Base-by-base conservation (phyloP, 2,888 invertebrate species). In the Heliconius ismenius region DNA sequence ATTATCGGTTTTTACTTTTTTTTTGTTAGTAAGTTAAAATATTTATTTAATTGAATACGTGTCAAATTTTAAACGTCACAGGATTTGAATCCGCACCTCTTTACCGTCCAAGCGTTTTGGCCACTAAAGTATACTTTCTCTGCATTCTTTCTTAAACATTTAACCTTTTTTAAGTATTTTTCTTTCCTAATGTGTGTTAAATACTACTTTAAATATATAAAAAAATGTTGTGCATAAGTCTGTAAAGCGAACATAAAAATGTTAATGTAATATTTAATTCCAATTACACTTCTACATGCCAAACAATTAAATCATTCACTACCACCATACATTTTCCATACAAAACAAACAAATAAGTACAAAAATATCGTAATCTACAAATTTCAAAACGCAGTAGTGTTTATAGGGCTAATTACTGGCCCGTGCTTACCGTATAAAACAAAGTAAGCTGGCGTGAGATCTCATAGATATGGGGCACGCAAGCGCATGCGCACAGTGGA, bases 381-480 rank as follows among this genome's bases (percentile, higher is more conserved):
- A 68, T 60, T 68, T 54, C 67, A 26, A 54, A 60, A 13, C 26
- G 39, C 63, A 43, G 28, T 62, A 69, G 68, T 36, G 43, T 39
- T 69, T 60, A 63, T 63, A 26, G 26, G 73, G 63, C 63, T 78
- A 78, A 78, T 76, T 76, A 73, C 63, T 63, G 64, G 58, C 36
- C 58, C 58, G 58, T n/a, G 70, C 58, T 63, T 36, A 26, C 36
- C 68, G 75, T 73, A 63, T 65, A 75, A 49, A 77, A 73, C 24
- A 74, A 69, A 70, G 64, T 36, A 65, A 58, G 76, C 74, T 81
- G 76, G 88, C 88, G 86, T 87, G 89, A 82, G 79, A 78, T 77
- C 75, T 68, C 64, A 77, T 73, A 78, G 79, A 79, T 81, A 85
- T 81, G 83, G 79, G 21, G 79, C 89, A 89, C 89, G 89, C 89